phyloP scores from a whole-genome alignment of 2,113 vertebrate species.

The Clarias gariepinus region DNA sequence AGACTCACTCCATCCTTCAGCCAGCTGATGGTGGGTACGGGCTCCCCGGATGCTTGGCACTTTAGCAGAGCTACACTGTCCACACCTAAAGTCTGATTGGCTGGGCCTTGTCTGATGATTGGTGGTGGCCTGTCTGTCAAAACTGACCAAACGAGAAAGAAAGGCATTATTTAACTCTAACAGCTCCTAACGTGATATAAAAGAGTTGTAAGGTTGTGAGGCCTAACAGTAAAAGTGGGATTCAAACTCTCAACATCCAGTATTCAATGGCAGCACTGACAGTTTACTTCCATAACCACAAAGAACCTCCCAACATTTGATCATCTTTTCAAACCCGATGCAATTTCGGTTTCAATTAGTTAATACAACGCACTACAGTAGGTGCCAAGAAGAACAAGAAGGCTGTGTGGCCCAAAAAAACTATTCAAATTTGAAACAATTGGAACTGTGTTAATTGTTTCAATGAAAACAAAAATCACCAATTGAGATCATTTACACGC shows the following conservation, averaged over 20 bases:
- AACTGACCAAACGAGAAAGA: conserved; percentile 68
- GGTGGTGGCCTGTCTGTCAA: conserved; percentile 95
- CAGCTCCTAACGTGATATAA: too few species aligned
- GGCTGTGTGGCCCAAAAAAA: too few species aligned
- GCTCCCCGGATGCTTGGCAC: conserved; percentile 94
- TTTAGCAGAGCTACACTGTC: conserved; percentile 90
- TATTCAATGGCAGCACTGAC: background rate
- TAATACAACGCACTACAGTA: background rate
- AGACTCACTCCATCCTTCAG: conserved; percentile 94
- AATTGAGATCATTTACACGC: too few species aligned
- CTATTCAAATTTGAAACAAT: too few species aligned
- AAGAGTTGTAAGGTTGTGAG: too few species aligned
- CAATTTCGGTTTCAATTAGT: background rate
- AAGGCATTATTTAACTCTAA: too few species aligned
- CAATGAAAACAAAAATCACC: too few species aligned
- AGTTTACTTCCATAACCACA: background rate
- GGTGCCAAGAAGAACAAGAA: background rate
- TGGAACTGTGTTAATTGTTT: too few species aligned
- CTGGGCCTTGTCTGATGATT: conserved; percentile 94
- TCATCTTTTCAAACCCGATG: background rate
- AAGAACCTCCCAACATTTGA: background rate
- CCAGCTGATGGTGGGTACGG: conserved; percentile 94
- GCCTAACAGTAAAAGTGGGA: background rate
- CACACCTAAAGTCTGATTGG: conserved; percentile 90
- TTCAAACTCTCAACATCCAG: background rate